Evolutionary conservation across 2,797 vertebrate genomes (phyloP).

Genomic region (Octomys mimax): DNA sequence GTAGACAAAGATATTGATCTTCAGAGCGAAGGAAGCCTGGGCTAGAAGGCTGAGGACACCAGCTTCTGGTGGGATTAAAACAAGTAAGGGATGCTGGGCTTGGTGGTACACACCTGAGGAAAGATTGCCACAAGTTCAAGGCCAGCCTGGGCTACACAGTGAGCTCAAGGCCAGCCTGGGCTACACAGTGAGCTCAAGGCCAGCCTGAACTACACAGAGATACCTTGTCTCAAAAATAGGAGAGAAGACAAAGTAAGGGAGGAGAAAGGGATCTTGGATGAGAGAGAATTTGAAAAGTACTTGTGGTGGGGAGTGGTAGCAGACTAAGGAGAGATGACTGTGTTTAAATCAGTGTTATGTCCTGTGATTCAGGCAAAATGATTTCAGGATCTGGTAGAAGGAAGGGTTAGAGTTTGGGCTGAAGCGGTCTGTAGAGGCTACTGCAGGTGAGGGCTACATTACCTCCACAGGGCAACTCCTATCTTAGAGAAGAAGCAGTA

Average conservation of each 20-base stretch:
- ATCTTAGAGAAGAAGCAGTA: neutral
- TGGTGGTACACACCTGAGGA: neutral
- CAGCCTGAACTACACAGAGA: neutral
- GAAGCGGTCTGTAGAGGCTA: neutral
- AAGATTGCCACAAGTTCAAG: neutral
- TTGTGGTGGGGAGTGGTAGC: neutral
- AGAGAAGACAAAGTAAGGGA: neutral
- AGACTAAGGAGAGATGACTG: neutral
- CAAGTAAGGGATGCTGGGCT: neutral
- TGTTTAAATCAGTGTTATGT: conserved; percentile 27
- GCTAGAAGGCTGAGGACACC: neutral
- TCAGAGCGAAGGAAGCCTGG: neutral
- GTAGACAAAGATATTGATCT: neutral
- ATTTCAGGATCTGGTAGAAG: neutral
- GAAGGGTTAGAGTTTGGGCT: neutral
- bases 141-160: neutral
- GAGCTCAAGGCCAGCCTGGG: neutral
- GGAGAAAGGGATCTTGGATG: neutral
- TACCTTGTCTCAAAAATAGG: neutral
- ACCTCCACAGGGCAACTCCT: neutral
- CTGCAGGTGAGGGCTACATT: neutral
- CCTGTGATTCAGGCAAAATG: neutral
- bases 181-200: neutral
- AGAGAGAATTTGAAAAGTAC: conserved; percentile 4
- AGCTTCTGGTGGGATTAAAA: conserved; percentile 20